These are phyloP conservation scores for Brachyrhaphis roseni DNA, from an alignment of 2,797 vertebrate species.

Conservation along the genomic window DNA sequence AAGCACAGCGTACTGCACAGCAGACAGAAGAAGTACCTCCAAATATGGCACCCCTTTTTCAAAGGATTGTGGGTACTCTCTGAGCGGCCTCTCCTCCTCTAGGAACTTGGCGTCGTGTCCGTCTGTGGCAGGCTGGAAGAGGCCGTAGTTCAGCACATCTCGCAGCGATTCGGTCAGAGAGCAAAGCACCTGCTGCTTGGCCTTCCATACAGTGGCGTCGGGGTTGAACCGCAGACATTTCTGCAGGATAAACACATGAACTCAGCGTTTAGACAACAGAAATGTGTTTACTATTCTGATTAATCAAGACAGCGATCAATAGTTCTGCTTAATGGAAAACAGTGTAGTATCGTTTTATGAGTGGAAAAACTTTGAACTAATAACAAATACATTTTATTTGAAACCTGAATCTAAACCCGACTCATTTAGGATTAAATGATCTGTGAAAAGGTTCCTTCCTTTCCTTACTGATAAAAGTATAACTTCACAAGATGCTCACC, in stretches of 20 bases:
- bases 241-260: conserved; percentile 65
- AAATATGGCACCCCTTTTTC: conserved; percentile 94
- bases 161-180: conserved; percentile 92
- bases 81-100: conserved; percentile 91
- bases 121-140: conserved; percentile 94
- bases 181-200: conserved; percentile 95
- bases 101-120: conserved; percentile 94
- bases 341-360: not conserved
- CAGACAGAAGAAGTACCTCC: conserved; percentile 80
- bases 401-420: not conserved
- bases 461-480: no score
- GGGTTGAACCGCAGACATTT: conserved; percentile 96
- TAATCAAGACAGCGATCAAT: not conserved
- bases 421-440: conserved; percentile 25
- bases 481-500: no score
- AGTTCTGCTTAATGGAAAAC: not conserved
- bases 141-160: conserved; percentile 93
- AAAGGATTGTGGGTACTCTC: conserved; percentile 94
- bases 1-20: not conserved
- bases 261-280: not conserved
- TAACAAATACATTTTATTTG: not conserved
- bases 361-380: not conserved
- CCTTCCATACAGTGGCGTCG: conserved; percentile 92
- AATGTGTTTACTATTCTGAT: not conserved
- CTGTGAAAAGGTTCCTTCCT: not conserved